Base-by-base conservation (phyloP, 2,888 invertebrate species). In the Salticus scenicus region DNA sequence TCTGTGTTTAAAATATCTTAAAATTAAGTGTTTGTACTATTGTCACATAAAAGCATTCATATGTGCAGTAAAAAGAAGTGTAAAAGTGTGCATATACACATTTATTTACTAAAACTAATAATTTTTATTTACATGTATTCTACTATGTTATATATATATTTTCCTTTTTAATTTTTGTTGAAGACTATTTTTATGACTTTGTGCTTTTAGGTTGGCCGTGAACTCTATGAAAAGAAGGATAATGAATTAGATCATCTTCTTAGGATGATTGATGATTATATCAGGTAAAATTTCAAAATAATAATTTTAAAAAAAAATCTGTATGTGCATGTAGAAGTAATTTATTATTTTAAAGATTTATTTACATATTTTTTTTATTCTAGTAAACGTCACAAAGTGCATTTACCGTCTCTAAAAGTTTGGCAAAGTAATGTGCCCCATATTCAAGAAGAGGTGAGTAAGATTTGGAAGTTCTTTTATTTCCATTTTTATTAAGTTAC, bases 381-480 rank as follows among this genome's bases (percentile, higher is more conserved):
- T 88, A 92, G 92, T 79, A 97, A 98, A 91, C 93, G 99, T 67
- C 95, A 95, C 87, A 98, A 97, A 91, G 96, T 96, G 90, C 98
- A 99, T 92, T 95, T 97, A 90, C 95, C 96, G 88, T 97, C 98
- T 1, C 92, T 99, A 64, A 93, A 97, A 91, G 98, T 99, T 0
- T 99, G 98, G 98, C 94, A 96, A 0, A 94, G 95, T n/a, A 97
- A 98, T 90, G 94, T 94, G 0, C 98, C 98, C 28, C 98, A 98
- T 92, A 95, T 98, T 0, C 99, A 99, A 91, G 98, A 98, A 91
- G 94, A 94, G 91, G 93, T 93, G 89, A 88, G 89, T 89, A 28
- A 27, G 42, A 66, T 24, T 66, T 24, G 7, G 14, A 7, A 28
- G 0, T 66, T 1, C 27, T 33, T 67, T 30, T 31, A 31, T 33